Base-by-base conservation (phyloP, 2,113 vertebrate species). In the Spea bombifrons region DNA sequence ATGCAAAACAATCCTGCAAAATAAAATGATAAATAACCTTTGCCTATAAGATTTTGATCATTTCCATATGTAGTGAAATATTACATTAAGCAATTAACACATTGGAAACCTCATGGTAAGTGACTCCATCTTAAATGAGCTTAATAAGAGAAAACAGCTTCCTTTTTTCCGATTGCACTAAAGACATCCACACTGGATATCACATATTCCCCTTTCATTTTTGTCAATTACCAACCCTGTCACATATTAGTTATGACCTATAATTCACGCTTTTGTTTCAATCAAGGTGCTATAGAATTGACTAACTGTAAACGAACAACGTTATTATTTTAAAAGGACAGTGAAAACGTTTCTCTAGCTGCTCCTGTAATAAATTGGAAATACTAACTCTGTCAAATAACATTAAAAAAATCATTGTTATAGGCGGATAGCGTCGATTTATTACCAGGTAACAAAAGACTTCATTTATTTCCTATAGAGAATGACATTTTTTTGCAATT, bases 401-500 rank as follows among this genome's bases (percentile, higher is more conserved):
- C 91, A 92, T 91, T 90, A 86, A 92, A 92, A 92, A 92, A 92
- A 80, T 80, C 90, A 91, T 89, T 91, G 87, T 90, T 93, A 89
- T 91, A 90, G 90, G 90, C 86, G 88, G 75, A 87, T 92, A 90
- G 89, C 89, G 88, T 88, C 90, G 90, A 90, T 92, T 93, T 91
- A 92, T 93, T 90, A 90, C 86, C 80, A 64, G 85, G 84, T 89
- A 92, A 93, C 90, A 93, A 94, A 94, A 92, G 88, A 88, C 88
- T 91, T 89, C 91, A 92, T 92, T 92, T 86, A 92, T 92, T 93
- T 92, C 91, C 87, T 93, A 92, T 90, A 89, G 88, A 89, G 89
- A 92, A 90, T 92, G 90, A 91, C 91, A 89, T 92, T 94, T 92
- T n/a, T 30, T 91, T 90, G 89, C 91, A 92, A 93, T 90, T 92